Evolutionary conservation across 2,888 invertebrate species (phyloP), one percentile per base, ranked within the genome.

Genomic region (Sphaerophoria rueppellii): DNA sequence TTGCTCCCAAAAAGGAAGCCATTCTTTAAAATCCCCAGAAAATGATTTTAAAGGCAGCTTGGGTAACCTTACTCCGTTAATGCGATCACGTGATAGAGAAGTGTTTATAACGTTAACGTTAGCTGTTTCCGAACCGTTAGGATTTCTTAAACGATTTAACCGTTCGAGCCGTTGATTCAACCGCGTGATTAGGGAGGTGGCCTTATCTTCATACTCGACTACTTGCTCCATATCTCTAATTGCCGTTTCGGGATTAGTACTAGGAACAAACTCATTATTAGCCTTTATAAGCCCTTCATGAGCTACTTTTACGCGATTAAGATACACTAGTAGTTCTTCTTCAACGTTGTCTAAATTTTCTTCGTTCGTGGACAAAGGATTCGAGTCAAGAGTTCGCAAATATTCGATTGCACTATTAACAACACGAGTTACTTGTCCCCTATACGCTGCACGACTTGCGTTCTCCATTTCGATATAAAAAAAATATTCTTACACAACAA

Each of bases 1-100:
- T 14, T 73, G 73, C 16, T 73, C 73, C 73, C 63, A 73, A 34
- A 63, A 63, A 1, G 73, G 54, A 46, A 73, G 61, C 73, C 61
- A 73, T 34, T 63, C 73, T 12, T 32, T 43, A 35, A 55, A 73
- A 32, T 73, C 73, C 1, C 14, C 73, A 5, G 61, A 61, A 55
- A 63, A 73, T 14, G 54, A 54, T 54, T 73, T 67, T 3, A 67
- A 40, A 7, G 46, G 9, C 1, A 74, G 34, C n/a, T 67, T 74
- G 9, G 52, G 60, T 12, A 70, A 57, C 9, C 11, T 16, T n/a
- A 50, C 50, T 7, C 71, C 71, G 58, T 54, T 72, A 34, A 6
- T 35, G 55, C 24, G 52, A n/a, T 61, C 61, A 32, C 61, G 40
- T 40, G 46, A 73, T 6, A 35, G 12, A 46, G 14, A 46, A 43